A percentile compares a stretch with the other conserved stretches of the same genome.
Conservation (phyloP, 2,888 invertebrate species). For the Acronicta leporina region DNA sequence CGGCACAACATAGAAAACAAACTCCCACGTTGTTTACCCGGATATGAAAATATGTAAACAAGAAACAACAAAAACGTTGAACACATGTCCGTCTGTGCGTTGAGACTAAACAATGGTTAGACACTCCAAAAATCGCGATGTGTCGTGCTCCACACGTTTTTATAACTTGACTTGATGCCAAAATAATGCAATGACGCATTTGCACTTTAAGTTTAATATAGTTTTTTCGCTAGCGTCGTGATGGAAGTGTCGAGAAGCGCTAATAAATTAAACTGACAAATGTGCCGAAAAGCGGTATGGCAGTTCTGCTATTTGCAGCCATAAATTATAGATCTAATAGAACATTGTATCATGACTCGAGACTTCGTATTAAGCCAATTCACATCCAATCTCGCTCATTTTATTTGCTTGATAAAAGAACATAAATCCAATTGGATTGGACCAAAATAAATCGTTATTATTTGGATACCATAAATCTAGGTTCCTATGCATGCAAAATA, state of each 20-base stretch:
- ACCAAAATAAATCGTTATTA: too few species aligned
- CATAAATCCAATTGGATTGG: too few species aligned
- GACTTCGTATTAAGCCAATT: too few species aligned
- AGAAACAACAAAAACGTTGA: conserved; percentile 33
- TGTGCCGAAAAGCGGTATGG: conserved; percentile 4
- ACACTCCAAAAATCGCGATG: conserved; percentile 47
- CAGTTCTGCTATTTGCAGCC: conserved; percentile 13
- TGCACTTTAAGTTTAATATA: conserved; percentile 38
- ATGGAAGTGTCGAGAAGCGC: conserved; percentile 39
- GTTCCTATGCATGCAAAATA: too few species aligned
- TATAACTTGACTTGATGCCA: conserved; percentile 44
- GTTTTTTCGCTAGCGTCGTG: conserved; percentile 4
- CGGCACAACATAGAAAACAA: conserved; percentile 20
- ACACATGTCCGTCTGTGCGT: conserved; percentile 29
- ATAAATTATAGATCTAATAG: conserved; percentile 18
- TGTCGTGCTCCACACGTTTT: conserved; percentile 41
- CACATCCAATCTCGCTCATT: too few species aligned
- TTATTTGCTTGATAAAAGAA: too few species aligned
- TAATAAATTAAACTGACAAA: conserved; percentile 30
- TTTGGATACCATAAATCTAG: too few species aligned
- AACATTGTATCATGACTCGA: conserved; percentile 7
- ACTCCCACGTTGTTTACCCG: conserved; percentile 11
- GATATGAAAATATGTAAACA: conserved; percentile 38
- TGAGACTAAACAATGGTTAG: conserved; percentile 40
- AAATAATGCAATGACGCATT: conserved; percentile 44